A percentile compares a stretch with the other conserved stretches of the same genome.
Conservation (phyloP, 2,113 vertebrate genomes). For the Caretta caretta region DNA sequence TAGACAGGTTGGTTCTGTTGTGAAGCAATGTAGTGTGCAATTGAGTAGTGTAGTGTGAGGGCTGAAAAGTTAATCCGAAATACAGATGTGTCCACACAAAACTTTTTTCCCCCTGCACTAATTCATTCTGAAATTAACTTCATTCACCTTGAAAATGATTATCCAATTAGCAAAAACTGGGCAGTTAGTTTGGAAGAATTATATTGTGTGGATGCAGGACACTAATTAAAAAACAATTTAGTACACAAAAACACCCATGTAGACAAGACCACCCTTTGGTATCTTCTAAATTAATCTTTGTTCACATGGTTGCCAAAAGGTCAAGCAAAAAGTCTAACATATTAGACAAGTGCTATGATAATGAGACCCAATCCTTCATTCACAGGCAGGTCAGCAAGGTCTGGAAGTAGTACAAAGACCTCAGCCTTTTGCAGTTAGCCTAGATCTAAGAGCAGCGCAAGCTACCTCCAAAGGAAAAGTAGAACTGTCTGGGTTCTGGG, state of each 20-base stretch:
- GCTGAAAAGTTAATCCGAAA: background rate
- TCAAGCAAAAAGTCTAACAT: background rate
- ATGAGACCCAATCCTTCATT: background rate
- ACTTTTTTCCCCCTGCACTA: background rate
- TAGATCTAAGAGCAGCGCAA: background rate
- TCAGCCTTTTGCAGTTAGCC: background rate
- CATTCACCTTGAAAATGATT: constrained; percentile 15
- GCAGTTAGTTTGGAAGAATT: background rate
- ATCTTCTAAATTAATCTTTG: constrained; percentile 31
- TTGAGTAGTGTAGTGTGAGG: background rate
- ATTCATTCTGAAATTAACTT: background rate
- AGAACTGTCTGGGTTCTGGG: background rate
- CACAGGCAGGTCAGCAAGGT: background rate
- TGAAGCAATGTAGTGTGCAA: background rate
- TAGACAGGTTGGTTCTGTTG: background rate
- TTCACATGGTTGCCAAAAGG: background rate
- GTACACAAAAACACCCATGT: too few relatives aligned
- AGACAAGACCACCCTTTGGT: too few relatives aligned
- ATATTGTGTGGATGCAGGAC: background rate
- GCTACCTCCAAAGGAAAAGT: background rate
- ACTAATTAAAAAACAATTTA: background rate
- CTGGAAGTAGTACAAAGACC: background rate
- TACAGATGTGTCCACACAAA: background rate
- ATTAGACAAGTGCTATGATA: background rate
- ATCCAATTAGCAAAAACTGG: background rate